A percentile compares a stretch with the other conserved stretches of the same genome.
Evolutionary conservation across 2,113 vertebrate species (phyloP).

Genomic region (Sapajus apella): DNA sequence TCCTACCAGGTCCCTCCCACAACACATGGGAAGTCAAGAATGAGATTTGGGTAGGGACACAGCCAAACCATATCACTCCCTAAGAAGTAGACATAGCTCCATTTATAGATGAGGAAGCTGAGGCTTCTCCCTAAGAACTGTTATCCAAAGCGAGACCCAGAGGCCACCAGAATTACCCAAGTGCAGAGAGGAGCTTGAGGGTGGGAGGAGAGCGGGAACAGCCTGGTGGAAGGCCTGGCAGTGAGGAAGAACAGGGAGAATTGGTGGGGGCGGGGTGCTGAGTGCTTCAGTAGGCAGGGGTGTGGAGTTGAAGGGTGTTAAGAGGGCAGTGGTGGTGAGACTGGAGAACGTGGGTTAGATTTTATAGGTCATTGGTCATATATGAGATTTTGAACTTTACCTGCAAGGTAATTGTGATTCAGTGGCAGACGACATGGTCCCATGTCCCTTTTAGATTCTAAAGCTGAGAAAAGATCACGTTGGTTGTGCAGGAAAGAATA

Average conservation of each 20-base stretch:
- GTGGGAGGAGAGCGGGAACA: background rate
- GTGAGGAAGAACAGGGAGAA: background rate
- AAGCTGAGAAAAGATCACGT: background rate
- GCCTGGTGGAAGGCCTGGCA: background rate
- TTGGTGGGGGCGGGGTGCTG: background rate
- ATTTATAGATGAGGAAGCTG: background rate
- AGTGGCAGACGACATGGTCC: background rate
- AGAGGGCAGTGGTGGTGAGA: background rate
- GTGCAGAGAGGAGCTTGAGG: background rate
- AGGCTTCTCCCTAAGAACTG: background rate
- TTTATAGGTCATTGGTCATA: background rate
- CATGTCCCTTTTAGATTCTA: background rate
- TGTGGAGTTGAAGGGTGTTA: background rate
- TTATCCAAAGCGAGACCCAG: background rate
- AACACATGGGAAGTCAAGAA: too few relatives aligned
- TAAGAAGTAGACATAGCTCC: background rate
- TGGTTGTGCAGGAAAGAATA: background rate
- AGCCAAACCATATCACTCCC: too few relatives aligned
- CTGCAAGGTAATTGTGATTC: background rate
- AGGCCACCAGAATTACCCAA: background rate
- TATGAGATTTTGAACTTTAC: background rate
- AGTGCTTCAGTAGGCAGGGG: background rate
- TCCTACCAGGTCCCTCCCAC: too few relatives aligned
- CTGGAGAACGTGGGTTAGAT: background rate
- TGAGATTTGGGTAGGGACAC: too few relatives aligned